These are phyloP conservation scores for Dione vanillae DNA, from an alignment of 2,888 invertebrate species.

Conservation along the genomic window DNA sequence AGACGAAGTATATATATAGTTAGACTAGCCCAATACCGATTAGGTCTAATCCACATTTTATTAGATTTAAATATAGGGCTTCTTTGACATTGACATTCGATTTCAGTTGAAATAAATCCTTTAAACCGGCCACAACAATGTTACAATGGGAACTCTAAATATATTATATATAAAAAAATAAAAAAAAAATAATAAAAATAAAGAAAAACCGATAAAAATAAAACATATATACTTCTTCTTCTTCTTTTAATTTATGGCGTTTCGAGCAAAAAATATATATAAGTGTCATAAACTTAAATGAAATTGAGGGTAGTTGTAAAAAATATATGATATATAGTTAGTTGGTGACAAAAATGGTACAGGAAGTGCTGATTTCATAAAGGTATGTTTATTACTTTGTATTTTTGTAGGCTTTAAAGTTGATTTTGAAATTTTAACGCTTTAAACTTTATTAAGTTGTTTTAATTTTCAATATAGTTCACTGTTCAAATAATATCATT, in stretches of 20 bases:
- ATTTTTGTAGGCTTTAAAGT: too few relatives aligned
- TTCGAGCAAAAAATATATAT: background rate
- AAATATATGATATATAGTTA: background rate
- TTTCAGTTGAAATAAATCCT: slow-evolving; percentile 17
- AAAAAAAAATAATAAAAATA: background rate
- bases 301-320: slow-evolving; percentile 27
- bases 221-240: background rate
- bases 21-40: background rate
- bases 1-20: background rate
- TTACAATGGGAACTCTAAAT: background rate
- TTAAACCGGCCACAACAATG: slow-evolving; percentile 9
- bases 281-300: background rate
- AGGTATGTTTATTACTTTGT: slow-evolving; percentile 2
- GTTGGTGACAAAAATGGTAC: background rate
- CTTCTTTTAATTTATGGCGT: too few relatives aligned
- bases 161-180: background rate
- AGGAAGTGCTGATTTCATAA: slow-evolving; percentile 2
- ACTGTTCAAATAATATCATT: too few relatives aligned
- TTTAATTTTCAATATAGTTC: too few relatives aligned
- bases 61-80: slow-evolving; percentile 27
- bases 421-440: too few relatives aligned
- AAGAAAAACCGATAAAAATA: background rate
- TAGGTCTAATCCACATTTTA: slow-evolving; percentile 17
- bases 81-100: slow-evolving; percentile 35
- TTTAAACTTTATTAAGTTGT: too few relatives aligned